Evolutionary conservation across 2,113 vertebrate species (phyloP).

Genomic region (Microtus oregoni): DNA sequence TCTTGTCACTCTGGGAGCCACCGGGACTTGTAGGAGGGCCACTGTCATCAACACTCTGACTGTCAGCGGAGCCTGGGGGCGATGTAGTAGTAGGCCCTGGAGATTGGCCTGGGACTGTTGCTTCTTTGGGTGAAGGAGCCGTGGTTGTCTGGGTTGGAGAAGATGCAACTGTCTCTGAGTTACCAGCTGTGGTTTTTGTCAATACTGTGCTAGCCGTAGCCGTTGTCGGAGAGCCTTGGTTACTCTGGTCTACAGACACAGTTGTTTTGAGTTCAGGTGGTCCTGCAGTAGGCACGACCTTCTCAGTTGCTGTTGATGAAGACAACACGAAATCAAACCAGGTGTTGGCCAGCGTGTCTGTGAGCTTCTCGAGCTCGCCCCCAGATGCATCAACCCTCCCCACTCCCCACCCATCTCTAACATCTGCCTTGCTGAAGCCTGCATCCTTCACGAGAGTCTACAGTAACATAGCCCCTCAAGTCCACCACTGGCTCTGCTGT

Average conservation of each 20-base stretch:
- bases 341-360: neutral
- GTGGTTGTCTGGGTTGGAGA: rapidly evolving
- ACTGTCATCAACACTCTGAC: rapidly evolving
- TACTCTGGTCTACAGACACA: rapidly evolving
- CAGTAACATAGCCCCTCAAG: rapidly evolving
- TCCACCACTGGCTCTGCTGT: neutral
- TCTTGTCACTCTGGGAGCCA: rapidly evolving
- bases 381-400: neutral
- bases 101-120: rapidly evolving
- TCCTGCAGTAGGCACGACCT: rapidly evolving
- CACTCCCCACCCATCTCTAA: neutral
- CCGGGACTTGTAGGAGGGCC: rapidly evolving
- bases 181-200: rapidly evolving
- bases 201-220: rapidly evolving
- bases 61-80: rapidly evolving
- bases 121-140: rapidly evolving
- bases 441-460: neutral
- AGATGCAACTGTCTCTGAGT: rapidly evolving
- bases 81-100: rapidly evolving
- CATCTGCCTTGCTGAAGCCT: neutral
- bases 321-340: conserved; percentile 21
- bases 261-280: rapidly evolving
- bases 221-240: rapidly evolving
- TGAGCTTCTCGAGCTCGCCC: rapidly evolving
- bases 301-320: rapidly evolving